These are phyloP conservation scores for Thymelicus acteon DNA, from an alignment of 2,888 invertebrate species.

Conservation along the genomic window DNA sequence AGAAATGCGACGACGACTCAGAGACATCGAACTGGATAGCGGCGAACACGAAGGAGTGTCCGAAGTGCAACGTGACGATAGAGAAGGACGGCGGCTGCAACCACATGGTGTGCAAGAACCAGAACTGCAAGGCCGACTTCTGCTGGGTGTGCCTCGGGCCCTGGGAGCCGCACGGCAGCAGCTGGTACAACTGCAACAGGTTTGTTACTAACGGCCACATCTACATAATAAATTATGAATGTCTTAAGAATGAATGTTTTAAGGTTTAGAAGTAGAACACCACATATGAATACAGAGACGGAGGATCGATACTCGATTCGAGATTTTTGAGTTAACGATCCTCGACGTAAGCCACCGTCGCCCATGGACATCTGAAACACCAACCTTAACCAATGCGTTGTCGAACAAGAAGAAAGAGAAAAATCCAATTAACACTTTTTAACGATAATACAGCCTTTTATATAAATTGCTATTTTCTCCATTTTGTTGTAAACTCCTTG, in stretches of 20 bases:
- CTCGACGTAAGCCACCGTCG: no score
- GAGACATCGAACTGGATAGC: constrained; percentile 99
- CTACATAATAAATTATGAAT: no score
- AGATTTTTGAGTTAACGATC: no score
- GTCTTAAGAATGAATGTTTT: no score
- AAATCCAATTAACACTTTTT: no score
- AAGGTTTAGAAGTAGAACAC: no score
- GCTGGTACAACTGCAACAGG: constrained; percentile 99
- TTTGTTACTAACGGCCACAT: constrained; percentile 43
- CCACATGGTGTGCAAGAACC: constrained; percentile 99
- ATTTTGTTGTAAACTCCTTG: neutral
- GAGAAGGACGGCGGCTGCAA: constrained; percentile 99
- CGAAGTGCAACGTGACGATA: constrained; percentile 98
- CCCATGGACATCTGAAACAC: no score
- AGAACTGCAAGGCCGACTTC: constrained; percentile 98
- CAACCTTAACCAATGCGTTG: no score
- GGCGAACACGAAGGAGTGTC: constrained; percentile 99
- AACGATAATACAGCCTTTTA: no score
- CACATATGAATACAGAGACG: no score
- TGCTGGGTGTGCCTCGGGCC: constrained; percentile 99
- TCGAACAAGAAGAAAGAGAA: no score
- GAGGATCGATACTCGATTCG: no score
- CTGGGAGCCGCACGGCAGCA: constrained; percentile 99
- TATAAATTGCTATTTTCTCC: neutral
- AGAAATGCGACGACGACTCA: constrained; percentile 99